Percentiles rank a stretch among this genome's conserved stretches.
These are phyloP conservation scores for Miltochrista miniata DNA, from an alignment of 2,888 invertebrate genomes.

Conservation along the genomic window DNA sequence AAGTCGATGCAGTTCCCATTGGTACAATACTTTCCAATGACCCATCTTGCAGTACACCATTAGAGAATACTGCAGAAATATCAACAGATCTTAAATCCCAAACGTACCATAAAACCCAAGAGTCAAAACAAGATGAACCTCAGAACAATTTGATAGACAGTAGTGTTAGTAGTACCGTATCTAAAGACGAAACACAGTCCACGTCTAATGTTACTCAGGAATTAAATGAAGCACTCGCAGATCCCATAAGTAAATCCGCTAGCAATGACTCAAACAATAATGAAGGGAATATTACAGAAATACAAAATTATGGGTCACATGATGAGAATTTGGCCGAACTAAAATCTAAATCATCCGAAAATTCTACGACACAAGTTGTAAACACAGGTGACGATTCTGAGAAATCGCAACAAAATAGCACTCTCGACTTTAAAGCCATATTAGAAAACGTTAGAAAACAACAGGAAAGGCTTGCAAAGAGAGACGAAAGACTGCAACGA, in stretches of 20 bases:
- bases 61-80: conserved; percentile 49
- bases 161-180: conserved; percentile 23
- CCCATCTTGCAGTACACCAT: conserved; percentile 13
- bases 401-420: not conserved
- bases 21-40: conserved; percentile 5
- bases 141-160: conserved; percentile 46
- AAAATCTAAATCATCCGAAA: not conserved
- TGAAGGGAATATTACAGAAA: not conserved
- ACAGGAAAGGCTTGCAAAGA: conserved; percentile 47
- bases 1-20: not conserved
- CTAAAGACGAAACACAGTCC: conserved; percentile 43
- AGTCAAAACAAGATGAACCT: conserved; percentile 50
- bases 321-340: not conserved
- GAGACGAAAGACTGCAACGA: conserved; percentile 51
- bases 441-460: conserved; percentile 49
- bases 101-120: conserved; percentile 48
- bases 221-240: conserved; percentile 44
- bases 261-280: not conserved
- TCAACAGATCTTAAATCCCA: conserved; percentile 47
- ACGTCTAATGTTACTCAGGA: conserved; percentile 41
- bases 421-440: conserved; percentile 41
- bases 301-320: not conserved
- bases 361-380: not conserved
- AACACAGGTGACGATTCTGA: not conserved
- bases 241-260: conserved; percentile 42